Evolutionary conservation across 2,888 invertebrate genomes (phyloP).

Genomic region (Nysson spinosus): DNA sequence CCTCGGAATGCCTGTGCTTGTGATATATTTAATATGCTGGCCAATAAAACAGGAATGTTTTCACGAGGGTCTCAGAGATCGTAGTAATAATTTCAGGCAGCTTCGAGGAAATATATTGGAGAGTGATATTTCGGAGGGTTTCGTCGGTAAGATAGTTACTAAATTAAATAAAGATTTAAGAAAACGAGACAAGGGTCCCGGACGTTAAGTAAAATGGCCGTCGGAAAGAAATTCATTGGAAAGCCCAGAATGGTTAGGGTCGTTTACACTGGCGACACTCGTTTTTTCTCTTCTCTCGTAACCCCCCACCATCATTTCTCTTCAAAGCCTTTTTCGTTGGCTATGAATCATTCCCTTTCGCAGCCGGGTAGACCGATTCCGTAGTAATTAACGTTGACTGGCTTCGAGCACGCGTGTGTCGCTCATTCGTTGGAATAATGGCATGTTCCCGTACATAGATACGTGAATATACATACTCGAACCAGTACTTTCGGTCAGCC

Average conservation of each 20-base stretch:
- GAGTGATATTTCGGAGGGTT: background rate
- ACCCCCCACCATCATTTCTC: background rate
- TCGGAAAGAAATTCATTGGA: slow-evolving; percentile 37
- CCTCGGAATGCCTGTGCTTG: too few relatives aligned
- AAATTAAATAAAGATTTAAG: background rate
- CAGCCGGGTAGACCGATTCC: slow-evolving; percentile 41
- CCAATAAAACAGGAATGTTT: too few relatives aligned
- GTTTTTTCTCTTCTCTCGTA: slow-evolving; percentile 9
- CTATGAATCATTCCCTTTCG: slow-evolving; percentile 57
- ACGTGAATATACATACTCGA: background rate
- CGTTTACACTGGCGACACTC: slow-evolving; percentile 24
- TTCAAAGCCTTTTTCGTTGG: slow-evolving; percentile 35
- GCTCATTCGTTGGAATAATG: slow-evolving; percentile 43
- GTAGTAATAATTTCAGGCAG: background rate
- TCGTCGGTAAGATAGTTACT: background rate
- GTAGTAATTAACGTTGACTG: slow-evolving; percentile 59
- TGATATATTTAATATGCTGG: too few relatives aligned
- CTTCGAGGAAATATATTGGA: background rate
- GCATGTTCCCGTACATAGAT: background rate
- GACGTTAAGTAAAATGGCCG: background rate
- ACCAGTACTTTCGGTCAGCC: background rate
- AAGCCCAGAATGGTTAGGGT: slow-evolving; percentile 12
- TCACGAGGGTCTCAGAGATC: background rate
- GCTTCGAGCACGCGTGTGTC: slow-evolving; percentile 46
- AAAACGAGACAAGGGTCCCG: background rate